Percentiles rank a stretch among this genome's conserved stretches.
Evolutionary conservation across 30 jellyfish, hydroid and myxozoan genomes (phyloP).

Genomic region (Sanderia malayensis): DNA sequence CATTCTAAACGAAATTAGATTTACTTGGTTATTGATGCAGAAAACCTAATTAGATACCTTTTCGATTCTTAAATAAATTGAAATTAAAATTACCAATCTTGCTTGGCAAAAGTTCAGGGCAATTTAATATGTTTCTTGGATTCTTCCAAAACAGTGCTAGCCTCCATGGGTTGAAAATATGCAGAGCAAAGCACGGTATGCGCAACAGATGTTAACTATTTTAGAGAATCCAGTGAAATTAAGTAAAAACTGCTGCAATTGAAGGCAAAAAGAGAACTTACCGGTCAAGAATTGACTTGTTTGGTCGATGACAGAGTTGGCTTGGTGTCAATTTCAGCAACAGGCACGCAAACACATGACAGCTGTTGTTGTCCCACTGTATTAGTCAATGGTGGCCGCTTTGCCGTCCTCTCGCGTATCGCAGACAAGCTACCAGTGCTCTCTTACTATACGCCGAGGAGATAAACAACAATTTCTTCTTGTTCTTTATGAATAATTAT

Average conservation of each 20-base stretch:
- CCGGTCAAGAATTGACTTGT: neutral
- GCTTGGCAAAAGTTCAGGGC: neutral
- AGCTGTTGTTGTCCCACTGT: slow-evolving; percentile 8
- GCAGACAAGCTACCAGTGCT: no score
- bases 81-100: neutral
- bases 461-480: slow-evolving; percentile 2
- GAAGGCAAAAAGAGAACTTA: neutral
- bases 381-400: no score
- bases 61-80: neutral
- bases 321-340: slow-evolving; percentile 8
- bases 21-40: neutral
- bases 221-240: neutral
- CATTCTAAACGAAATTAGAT: no score
- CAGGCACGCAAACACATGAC: slow-evolving; percentile 56
- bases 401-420: slow-evolving; percentile 53
- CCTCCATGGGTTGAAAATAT: no score
- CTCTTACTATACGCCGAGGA: slow-evolving; percentile 43
- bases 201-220: neutral
- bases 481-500: slow-evolving; percentile 57
- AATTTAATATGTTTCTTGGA: neutral
- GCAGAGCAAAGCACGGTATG: neutral
- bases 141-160: no score
- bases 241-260: neutral
- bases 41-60: neutral
- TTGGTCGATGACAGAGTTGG: neutral